These are phyloP conservation scores for Atrina japonica DNA, from an alignment of 2,888 invertebrate species.

Conservation along the genomic window DNA sequence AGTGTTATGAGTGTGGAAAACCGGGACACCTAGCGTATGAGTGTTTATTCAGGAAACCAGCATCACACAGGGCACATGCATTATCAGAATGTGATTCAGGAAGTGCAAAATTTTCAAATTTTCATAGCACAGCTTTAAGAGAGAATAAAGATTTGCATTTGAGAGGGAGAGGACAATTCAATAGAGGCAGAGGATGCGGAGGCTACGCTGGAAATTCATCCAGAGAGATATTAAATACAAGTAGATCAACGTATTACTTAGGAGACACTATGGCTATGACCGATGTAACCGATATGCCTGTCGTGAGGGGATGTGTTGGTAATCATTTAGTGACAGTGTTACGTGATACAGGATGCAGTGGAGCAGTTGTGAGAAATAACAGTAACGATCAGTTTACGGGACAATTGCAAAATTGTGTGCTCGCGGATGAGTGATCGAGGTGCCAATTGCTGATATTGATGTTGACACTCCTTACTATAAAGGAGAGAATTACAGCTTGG, in stretches of 20 bases:
- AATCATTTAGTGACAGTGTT: conserved; percentile 29
- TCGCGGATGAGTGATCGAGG: conserved; percentile 22
- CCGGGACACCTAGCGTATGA: conserved; percentile 3
- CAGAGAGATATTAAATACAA: no score
- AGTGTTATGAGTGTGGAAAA: conserved; percentile 1
- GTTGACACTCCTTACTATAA: conserved; percentile 42
- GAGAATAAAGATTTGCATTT: not conserved
- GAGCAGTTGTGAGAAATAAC: conserved; percentile 32
- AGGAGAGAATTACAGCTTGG: conserved; percentile 35
- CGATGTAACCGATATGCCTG: conserved; percentile 27
- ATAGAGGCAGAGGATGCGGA: not conserved
- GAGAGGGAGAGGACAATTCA: not conserved
- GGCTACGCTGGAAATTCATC: not conserved
- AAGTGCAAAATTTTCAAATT: not conserved
- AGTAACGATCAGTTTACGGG: conserved; percentile 25
- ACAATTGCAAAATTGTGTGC: conserved; percentile 27
- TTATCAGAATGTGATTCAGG: no score
- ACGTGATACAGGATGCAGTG: conserved; percentile 43
- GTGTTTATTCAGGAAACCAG: not conserved
- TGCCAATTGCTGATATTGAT: conserved; percentile 29
- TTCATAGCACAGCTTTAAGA: no score
- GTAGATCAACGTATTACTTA: no score
- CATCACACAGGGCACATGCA: not conserved
- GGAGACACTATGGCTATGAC: conserved; percentile 5
- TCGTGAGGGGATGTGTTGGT: conserved; percentile 23